Percentiles rank a stretch among this genome's conserved stretches.
Conservation (phyloP, 2,888 invertebrate genomes). For the Ichneumon xanthorius region DNA sequence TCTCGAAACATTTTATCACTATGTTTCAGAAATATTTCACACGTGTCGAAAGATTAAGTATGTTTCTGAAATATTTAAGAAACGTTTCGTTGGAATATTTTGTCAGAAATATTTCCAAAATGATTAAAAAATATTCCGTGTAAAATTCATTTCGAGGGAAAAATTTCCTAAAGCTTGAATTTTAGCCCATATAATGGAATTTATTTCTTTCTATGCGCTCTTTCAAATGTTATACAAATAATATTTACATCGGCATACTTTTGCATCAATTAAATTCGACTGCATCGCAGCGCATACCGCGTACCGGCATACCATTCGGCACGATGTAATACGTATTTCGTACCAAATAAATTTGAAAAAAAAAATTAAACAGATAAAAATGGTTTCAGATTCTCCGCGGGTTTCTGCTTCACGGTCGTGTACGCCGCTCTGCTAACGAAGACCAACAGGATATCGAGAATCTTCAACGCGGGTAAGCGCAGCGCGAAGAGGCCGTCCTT, state of each 20-base stretch:
- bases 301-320: background rate
- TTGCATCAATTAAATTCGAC: background rate
- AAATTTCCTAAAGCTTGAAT: too few species aligned
- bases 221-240: background rate
- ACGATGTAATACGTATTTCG: background rate
- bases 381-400: slow-evolving; percentile 91
- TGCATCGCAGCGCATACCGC: background rate
- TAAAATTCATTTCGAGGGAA: too few species aligned
- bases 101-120: too few species aligned
- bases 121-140: too few species aligned
- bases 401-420: slow-evolving; percentile 98
- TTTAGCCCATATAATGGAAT: background rate
- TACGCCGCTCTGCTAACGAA: slow-evolving; percentile 98
- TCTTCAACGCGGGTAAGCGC: slow-evolving; percentile 98
- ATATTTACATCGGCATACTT: background rate
- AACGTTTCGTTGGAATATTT: too few species aligned
- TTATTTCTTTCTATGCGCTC: background rate
- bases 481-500: slow-evolving; percentile 97
- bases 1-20: too few species aligned
- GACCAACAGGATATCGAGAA: slow-evolving; percentile 98
- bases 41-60: too few species aligned
- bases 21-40: too few species aligned
- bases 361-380: slow-evolving; percentile 14
- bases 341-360: background rate
- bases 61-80: too few species aligned